Evolutionary conservation across 1,140 invertebrate genomes (phyloP).

Genomic region (Prorops nasuta): DNA sequence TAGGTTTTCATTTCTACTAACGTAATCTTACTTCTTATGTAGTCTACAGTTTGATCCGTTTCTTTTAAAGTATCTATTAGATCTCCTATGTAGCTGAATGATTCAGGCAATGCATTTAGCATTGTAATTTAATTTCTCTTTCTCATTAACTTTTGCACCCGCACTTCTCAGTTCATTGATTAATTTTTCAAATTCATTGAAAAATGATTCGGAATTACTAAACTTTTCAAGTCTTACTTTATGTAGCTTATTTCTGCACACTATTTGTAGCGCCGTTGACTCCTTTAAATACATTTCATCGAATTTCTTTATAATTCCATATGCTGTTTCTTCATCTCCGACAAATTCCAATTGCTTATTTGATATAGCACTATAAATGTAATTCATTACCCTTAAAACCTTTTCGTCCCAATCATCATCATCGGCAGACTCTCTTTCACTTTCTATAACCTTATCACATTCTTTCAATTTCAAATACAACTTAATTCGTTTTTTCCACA

Average conservation of each 20-base stretch:
- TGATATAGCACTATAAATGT: constrained; percentile 14
- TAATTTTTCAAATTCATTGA: constrained; percentile 37
- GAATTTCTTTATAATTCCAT: constrained; percentile 13
- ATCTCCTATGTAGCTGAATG: constrained; percentile 1
- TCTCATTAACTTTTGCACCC: constrained; percentile 31
- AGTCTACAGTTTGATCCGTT: constrained; percentile 39
- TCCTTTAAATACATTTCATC: constrained; percentile 15
- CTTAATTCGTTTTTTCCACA: constrained; percentile 3
- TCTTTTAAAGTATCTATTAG: not conserved
- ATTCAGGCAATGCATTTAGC: not conserved
- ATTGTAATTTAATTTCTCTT: constrained; percentile 39
- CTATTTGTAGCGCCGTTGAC: constrained; percentile 19
- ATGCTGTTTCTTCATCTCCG: not conserved
- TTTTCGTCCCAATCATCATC: constrained; percentile 8
- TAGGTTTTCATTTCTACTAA: constrained; percentile 36
- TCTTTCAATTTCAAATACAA: constrained; percentile 15
- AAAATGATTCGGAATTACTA: constrained; percentile 15
- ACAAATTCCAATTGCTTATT: constrained; percentile 21
- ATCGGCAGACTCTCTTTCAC: constrained; percentile 4
- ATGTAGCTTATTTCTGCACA: constrained; percentile 13
- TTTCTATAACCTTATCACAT: constrained; percentile 10
- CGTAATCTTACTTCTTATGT: constrained; percentile 45
- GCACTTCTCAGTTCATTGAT: constrained; percentile 33
- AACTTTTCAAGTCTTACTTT: constrained; percentile 15
- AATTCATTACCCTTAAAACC: constrained; percentile 14